Evolutionary conservation across 2,797 vertebrate species (phyloP).

Genomic region (Gadopsis marmoratus): DNA sequence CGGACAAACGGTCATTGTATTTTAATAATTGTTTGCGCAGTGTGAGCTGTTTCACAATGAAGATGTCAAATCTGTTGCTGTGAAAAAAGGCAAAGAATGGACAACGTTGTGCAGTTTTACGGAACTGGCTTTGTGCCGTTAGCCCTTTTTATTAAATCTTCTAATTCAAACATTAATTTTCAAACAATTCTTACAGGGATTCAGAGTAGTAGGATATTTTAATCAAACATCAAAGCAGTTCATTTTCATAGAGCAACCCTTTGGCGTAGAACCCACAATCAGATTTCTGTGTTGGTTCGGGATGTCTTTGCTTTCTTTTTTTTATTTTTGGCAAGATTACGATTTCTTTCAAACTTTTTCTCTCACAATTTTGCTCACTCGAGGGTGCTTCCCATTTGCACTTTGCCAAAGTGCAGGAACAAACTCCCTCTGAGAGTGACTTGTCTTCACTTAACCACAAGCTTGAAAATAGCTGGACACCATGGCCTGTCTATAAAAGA

Average conservation of each 20-base stretch:
- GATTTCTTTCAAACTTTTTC: conserved; percentile 57
- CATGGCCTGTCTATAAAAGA: conserved; percentile 65
- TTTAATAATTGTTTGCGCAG: conserved; percentile 23
- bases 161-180: conserved; percentile 72
- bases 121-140: conserved; percentile 45
- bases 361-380: conserved; percentile 54
- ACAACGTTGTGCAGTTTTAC: conserved; percentile 28
- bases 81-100: conserved; percentile 14
- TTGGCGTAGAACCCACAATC: conserved; percentile 65
- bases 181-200: conserved; percentile 66
- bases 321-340: conserved; percentile 68
- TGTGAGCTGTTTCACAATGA: conserved; percentile 31
- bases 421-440: conserved; percentile 58
- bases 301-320: conserved; percentile 72
- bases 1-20: conserved; percentile 28
- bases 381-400: conserved; percentile 73
- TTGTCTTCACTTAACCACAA: conserved; percentile 66
- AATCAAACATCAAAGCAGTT: conserved; percentile 82
- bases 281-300: conserved; percentile 68
- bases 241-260: conserved; percentile 75
- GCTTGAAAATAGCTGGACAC: conserved; percentile 68
- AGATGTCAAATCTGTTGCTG: conserved; percentile 40
- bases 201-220: conserved; percentile 66
- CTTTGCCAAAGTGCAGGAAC: conserved; percentile 60
- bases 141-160: conserved; percentile 57